Evolutionary conservation across 2,797 vertebrate genomes (phyloP), one percentile per base, ranked within the genome.

Genomic region (Pseudochirops cupreus): DNA sequence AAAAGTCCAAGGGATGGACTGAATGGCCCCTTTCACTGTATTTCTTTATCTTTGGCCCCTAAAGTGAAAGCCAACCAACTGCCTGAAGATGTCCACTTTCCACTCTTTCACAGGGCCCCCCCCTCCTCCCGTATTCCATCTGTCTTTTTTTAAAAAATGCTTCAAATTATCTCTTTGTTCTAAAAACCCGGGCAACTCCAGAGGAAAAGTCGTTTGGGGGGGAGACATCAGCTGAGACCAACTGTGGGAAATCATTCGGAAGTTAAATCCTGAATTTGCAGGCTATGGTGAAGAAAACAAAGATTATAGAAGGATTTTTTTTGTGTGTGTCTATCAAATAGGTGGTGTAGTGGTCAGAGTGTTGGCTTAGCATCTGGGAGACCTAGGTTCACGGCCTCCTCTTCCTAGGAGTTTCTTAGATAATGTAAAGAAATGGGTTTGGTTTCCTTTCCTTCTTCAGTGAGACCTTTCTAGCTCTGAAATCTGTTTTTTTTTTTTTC

Each of bases 291-390:
- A 74, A 16, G n/a, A 74, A 39, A 7, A 24, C 67, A 46, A 39
- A 9, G 18, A 31, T n/a, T 33, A 16, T 33, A 0, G 31, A 33
- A 14, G 4, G 1, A 0, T 3, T 26, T 5, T 28, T 1, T 46
- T 46, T 46, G 1, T 5, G 2, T 46, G 1, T 5, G 2, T 2
- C 12, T n/a, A 1, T 31, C 13, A 16, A 2, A 2, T 67, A 3
- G 62, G 33, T 67, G 62, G 62, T n/a, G 67, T 21, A 24, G n/a
- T 3, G 67, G 67, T 0, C 6, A 46, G n/a, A 21, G n/a, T 5
- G 18, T 3, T 18, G 67, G 67, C 5, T 82, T 0, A 0, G 16
- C 16, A 9, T 0, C 18, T 10, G 6, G n/a, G 1, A 21, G 18
- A 1, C 18, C 4, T 24, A 2, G n/a, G n/a, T 46, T 46, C n/a